A percentile compares a stretch with the other conserved stretches of the same genome.
These are phyloP conservation scores for Phaenicophaeus curvirostris DNA, from an alignment of 2,797 vertebrate species.

Conservation along the genomic window DNA sequence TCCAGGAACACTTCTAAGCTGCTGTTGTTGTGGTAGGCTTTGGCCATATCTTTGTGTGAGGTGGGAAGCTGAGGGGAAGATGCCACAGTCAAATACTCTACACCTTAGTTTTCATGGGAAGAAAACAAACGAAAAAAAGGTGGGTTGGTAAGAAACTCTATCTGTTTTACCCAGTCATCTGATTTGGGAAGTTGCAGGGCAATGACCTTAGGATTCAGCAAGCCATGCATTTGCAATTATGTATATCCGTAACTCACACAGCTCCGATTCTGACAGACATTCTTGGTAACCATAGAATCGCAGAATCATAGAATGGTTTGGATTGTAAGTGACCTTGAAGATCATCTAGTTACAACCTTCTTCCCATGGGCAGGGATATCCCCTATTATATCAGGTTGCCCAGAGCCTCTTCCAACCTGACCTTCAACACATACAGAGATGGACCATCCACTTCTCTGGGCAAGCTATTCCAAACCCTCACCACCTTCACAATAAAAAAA, in stretches of 20 bases:
- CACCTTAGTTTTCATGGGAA: not conserved
- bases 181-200: not conserved
- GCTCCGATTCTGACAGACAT: not conserved
- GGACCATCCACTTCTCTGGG: no score
- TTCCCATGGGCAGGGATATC: no score
- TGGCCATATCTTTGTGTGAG: not conserved
- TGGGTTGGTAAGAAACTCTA: not conserved
- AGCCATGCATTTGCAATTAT: not conserved
- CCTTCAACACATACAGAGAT: no score
- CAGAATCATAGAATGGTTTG: no score
- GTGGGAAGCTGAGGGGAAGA: not conserved
- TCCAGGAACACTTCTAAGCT: not conserved
- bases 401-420: no score
- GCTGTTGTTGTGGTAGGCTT: not conserved
- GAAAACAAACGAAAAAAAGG: not conserved
- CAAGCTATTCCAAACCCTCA: no score
- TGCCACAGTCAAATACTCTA: not conserved
- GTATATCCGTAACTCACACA: not conserved
- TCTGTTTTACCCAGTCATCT: not conserved
- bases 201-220: not conserved
- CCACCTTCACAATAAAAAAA: no score
- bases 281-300: no score
- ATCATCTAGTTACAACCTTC: no score
- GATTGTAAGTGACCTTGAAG: no score
- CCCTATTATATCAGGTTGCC: no score